Evolutionary conservation across 2,113 vertebrate species (phyloP).

Genomic region (Madoqua kirkii): DNA sequence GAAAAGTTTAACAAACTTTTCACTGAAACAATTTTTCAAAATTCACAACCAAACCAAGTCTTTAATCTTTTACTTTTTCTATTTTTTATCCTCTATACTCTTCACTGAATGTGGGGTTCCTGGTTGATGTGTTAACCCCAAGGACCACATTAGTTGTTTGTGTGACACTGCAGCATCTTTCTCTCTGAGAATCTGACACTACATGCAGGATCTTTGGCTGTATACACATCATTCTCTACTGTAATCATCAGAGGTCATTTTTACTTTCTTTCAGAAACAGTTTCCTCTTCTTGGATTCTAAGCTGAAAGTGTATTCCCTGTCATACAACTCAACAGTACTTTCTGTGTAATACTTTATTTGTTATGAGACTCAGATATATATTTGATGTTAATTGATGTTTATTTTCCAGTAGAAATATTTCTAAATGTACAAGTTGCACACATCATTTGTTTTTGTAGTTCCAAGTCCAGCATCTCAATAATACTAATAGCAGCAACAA

Average conservation of each 20-base stretch:
- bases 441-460: neutral
- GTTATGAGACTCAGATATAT: neutral
- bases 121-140: neutral
- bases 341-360: neutral
- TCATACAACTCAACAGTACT: neutral
- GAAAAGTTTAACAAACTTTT: too few species aligned
- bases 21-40: neutral
- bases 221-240: neutral
- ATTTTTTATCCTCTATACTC: neutral
- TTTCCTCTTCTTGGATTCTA: neutral
- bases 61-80: neutral
- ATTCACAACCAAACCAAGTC: neutral
- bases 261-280: neutral
- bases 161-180: fast-evolving
- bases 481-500: too few species aligned
- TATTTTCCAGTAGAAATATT: neutral
- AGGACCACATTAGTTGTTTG: neutral
- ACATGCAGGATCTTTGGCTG: too few species aligned
- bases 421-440: neutral
- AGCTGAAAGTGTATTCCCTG: neutral
- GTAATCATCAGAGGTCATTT: neutral
- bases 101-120: neutral
- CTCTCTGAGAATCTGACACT: neutral
- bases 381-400: neutral
- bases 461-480: neutral